Percentiles rank a stretch among this genome's conserved stretches.
These are phyloP conservation scores for Enteromius anoplus DNA, from an alignment of 2,797 vertebrate genomes.

Conservation along the genomic window DNA sequence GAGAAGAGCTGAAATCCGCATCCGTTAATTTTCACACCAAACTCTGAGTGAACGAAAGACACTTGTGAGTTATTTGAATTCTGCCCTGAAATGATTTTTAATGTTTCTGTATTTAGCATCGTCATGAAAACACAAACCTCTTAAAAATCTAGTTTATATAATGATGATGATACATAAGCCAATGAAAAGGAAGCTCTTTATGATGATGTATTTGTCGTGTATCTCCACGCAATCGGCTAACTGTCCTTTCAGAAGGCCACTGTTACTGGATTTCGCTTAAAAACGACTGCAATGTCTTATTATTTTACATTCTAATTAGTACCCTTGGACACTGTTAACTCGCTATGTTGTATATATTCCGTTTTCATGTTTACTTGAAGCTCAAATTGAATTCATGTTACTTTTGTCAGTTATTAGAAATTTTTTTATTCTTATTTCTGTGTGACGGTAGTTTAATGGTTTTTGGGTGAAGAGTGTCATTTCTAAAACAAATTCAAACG, in stretches of 20 bases:
- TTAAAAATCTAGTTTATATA: not conserved
- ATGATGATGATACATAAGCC: not conserved
- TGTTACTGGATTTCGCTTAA: not conserved
- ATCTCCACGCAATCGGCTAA: no score
- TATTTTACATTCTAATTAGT: no score
- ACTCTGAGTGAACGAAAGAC: no score
- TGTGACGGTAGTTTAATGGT: not conserved
- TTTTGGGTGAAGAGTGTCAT: not conserved
- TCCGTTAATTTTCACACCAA: not conserved
- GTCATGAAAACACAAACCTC: not conserved
- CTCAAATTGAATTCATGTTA: not conserved
- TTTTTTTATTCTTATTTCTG: no score
- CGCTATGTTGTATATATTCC: not conserved
- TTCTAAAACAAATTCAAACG: not conserved
- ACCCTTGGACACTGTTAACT: not conserved
- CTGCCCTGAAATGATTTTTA: no score
- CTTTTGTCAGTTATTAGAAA: not conserved
- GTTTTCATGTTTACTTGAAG: not conserved
- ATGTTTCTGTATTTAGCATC: not conserved
- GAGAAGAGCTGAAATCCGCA: not conserved
- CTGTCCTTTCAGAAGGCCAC: not conserved
- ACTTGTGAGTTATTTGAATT: not conserved
- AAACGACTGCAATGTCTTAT: not conserved
- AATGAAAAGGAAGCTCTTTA: not conserved
- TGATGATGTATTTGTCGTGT: not conserved